phyloP scores from a whole-genome alignment of 2,888 invertebrate genomes.

The Nebria brevicollis region DNA sequence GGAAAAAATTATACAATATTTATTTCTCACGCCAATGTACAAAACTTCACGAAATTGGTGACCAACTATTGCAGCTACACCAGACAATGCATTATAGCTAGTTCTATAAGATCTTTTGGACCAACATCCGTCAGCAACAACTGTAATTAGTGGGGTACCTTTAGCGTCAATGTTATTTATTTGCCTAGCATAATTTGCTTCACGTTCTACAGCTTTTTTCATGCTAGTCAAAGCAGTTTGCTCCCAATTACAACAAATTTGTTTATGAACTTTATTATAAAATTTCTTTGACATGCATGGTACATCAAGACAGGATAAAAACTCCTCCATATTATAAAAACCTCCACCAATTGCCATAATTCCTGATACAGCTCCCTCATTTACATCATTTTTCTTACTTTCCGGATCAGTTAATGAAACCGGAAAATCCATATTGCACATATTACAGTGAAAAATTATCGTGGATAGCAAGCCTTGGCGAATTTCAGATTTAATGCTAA shows the following conservation, averaged over 20 bases:
- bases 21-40: conserved; percentile 18
- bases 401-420: too few relatives aligned
- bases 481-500: too few relatives aligned
- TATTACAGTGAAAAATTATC: too few relatives aligned
- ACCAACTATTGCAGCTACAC: conserved; percentile 7
- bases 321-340: conserved; percentile 22
- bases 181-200: neutral
- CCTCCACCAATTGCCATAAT: conserved; percentile 29
- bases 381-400: too few relatives aligned
- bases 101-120: conserved; percentile 8
- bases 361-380: conserved; percentile 27
- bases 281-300: conserved; percentile 20
- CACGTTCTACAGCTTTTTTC: neutral
- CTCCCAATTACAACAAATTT: conserved; percentile 11
- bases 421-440: too few relatives aligned
- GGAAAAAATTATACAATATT: conserved; percentile 20
- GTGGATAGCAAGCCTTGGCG: too few relatives aligned
- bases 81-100: neutral
- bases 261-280: neutral
- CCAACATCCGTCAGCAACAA: neutral
- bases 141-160: neutral
- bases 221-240: conserved; percentile 16
- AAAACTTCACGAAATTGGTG: conserved; percentile 6
- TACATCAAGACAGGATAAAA: conserved; percentile 21
- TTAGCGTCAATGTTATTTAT: neutral